Percentiles rank a stretch among this genome's conserved stretches.
Conservation (phyloP, 2,113 vertebrate genomes). For the Vombatus ursinus region DNA sequence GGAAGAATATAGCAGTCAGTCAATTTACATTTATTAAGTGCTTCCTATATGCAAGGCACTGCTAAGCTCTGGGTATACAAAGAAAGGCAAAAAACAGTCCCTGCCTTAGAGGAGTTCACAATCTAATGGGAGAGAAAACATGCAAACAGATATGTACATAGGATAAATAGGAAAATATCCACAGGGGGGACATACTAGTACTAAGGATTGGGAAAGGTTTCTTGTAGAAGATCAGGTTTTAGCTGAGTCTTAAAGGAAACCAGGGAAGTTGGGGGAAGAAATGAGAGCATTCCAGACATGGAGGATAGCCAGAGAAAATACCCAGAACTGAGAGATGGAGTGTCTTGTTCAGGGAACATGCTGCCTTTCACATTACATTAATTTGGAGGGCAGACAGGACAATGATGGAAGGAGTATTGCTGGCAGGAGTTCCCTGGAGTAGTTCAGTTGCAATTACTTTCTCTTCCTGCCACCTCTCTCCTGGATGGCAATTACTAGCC, state of each 20-base stretch:
- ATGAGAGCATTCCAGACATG: neutral
- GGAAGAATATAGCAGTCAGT: neutral
- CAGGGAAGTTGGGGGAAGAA: neutral
- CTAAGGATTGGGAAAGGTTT: too few species aligned
- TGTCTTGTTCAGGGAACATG: too few species aligned
- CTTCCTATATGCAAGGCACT: too few species aligned
- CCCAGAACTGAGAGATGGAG: neutral
- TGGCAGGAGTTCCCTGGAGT: neutral
- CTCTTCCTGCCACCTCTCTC: neutral
- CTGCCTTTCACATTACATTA: neutral
- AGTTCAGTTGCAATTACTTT: neutral
- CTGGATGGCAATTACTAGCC: neutral
- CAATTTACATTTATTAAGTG: neutral
- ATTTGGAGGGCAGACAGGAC: neutral
- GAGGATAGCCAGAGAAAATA: neutral
- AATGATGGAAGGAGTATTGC: neutral
- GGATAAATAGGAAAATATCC: too few species aligned
- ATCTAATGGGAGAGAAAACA: too few species aligned
- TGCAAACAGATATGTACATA: too few species aligned
- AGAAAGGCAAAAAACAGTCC: too few species aligned
- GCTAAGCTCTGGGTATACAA: too few species aligned
- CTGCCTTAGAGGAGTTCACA: too few species aligned
- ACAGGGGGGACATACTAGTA: too few species aligned
- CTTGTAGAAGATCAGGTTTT: neutral
- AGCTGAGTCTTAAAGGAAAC: neutral